phyloP scores from a whole-genome alignment of 2,113 vertebrate genomes.

The Steatornis caripensis region DNA sequence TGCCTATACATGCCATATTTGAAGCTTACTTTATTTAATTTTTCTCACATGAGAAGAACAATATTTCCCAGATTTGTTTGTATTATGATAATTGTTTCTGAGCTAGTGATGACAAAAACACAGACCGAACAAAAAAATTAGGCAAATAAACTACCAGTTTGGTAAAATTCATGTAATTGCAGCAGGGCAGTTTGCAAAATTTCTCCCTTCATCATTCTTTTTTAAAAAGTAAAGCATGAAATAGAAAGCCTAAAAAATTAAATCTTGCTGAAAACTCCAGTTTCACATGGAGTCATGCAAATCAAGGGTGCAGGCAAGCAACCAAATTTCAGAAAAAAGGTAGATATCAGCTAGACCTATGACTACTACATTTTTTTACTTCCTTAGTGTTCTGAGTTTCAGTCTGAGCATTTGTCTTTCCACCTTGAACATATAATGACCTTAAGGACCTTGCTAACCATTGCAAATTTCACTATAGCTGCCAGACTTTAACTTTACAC shows the following conservation, averaged over 20 bases:
- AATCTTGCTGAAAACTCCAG: neutral
- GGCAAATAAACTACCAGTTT: neutral
- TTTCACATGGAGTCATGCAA: neutral
- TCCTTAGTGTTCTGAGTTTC: neutral
- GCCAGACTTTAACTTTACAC: neutral
- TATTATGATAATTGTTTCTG: neutral
- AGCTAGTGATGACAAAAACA: neutral
- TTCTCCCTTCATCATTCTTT: accelerated
- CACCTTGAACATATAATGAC: neutral
- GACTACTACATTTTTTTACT: neutral
- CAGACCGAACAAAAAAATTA: neutral
- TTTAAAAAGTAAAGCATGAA: neutral
- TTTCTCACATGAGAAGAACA: neutral
- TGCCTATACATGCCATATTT: neutral
- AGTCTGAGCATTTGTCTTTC: neutral
- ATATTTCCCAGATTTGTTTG: neutral
- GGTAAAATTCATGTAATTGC: neutral
- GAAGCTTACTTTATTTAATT: neutral
- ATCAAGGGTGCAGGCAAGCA: neutral
- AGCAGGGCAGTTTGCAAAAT: neutral
- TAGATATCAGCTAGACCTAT: neutral
- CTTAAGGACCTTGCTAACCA: neutral
- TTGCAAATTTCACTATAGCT: neutral
- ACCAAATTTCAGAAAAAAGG: neutral
- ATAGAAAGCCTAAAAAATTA: neutral